phyloP scores from a whole-genome alignment of 2,113 vertebrate species.

The Anoura caudifer region DNA sequence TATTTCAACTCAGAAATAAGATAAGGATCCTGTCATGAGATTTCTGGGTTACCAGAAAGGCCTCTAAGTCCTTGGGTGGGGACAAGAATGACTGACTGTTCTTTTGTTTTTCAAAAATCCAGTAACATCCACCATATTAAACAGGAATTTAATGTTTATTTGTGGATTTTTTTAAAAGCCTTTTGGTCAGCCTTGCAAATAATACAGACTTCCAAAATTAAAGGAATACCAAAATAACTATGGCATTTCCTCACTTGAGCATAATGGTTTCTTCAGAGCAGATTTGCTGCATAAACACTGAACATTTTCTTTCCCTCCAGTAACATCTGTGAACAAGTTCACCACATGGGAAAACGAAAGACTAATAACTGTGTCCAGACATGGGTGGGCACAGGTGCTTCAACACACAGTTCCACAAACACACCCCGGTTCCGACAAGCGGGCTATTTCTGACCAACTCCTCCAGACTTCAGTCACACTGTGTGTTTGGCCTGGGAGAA shows the following conservation, averaged over 20 bases:
- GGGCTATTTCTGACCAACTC: conserved; percentile 30
- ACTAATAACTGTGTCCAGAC: conserved; percentile 32
- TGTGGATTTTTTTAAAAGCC: conserved; percentile 26
- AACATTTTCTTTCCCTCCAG: conserved; percentile 46
- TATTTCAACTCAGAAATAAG: not conserved
- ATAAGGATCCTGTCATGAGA: not conserved
- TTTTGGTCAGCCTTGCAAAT: conserved; percentile 67
- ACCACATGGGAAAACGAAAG: conserved; percentile 27
- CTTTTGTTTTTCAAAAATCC: conserved; percentile 56
- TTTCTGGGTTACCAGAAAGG: not conserved
- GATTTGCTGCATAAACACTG: conserved; percentile 48
- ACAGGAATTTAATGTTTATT: conserved; percentile 72
- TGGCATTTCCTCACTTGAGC: conserved; percentile 66
- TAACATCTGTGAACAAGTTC: conserved; percentile 66
- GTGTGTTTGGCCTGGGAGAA: conserved; percentile 15
- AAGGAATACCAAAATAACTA: conserved; percentile 71
- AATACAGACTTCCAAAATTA: conserved; percentile 69
- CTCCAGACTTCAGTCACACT: conserved; percentile 25
- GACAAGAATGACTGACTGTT: conserved; percentile 26
- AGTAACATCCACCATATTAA: conserved; percentile 49
- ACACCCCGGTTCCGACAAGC: not conserved
- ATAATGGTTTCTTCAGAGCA: conserved; percentile 70
- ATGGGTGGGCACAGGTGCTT: conserved; percentile 64
- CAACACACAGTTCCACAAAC: conserved; percentile 26
- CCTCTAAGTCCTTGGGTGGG: not conserved